Conservation (phyloP, 2,888 invertebrate genomes). For the Oxystoma pomonae region DNA sequence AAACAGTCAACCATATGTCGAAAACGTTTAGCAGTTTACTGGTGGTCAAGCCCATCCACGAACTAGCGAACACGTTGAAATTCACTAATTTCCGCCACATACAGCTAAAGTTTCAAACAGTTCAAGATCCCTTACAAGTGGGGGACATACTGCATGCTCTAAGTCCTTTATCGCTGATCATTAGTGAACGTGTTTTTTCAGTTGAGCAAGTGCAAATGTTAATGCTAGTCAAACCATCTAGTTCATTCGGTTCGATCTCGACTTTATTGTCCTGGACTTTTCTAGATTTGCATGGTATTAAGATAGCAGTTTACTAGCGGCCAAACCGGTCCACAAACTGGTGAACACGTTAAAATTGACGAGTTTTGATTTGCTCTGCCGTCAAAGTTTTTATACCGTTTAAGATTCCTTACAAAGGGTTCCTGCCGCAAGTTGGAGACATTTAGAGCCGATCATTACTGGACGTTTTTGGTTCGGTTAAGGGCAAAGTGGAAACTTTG, state of each 20-base stretch:
- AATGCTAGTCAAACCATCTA: too few relatives aligned
- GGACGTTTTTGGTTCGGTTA: too few relatives aligned
- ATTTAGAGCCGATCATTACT: constrained; percentile 60
- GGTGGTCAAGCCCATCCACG: constrained; percentile 59
- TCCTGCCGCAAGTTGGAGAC: constrained; percentile 73
- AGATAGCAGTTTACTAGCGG: too few relatives aligned
- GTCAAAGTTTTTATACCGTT: constrained; percentile 75
- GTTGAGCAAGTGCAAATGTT: too few relatives aligned
- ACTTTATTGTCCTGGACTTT: too few relatives aligned
- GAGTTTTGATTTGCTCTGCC: constrained; percentile 84
- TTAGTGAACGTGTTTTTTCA: constrained; percentile 37
- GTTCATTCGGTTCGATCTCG: too few relatives aligned
- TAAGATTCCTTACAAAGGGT: constrained; percentile 61
- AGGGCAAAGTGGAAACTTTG: too few relatives aligned
- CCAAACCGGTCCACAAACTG: constrained; percentile 60
- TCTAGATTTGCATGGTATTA: too few relatives aligned
- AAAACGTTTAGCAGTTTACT: too few relatives aligned
- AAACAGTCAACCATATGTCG: too few relatives aligned
- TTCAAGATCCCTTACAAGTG: constrained; percentile 63
- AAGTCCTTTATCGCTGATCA: constrained; percentile 66
- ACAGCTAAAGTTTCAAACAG: constrained; percentile 73
- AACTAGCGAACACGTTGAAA: constrained; percentile 70
- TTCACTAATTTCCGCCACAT: constrained; percentile 82
- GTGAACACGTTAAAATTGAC: too few relatives aligned
- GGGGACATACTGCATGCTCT: constrained; percentile 67